phyloP scores from a whole-genome alignment of 2,888 invertebrate species.

The Microctonus brassicae region DNA sequence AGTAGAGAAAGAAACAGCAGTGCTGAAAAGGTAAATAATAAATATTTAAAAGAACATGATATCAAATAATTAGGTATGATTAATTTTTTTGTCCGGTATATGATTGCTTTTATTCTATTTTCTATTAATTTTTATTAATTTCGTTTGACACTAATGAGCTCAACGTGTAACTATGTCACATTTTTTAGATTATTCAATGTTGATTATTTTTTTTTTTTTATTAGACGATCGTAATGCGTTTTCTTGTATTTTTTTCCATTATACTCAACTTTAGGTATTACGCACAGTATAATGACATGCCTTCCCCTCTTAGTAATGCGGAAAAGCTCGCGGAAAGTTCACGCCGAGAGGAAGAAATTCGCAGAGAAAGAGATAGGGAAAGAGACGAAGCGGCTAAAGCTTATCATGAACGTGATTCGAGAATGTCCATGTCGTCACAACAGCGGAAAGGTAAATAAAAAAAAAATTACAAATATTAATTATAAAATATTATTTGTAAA shows the following conservation, averaged over 20 bases:
- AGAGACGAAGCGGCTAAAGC: constrained; percentile 64
- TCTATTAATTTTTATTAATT: constrained; percentile 6
- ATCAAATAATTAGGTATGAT: neutral
- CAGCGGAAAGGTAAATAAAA: constrained; percentile 63
- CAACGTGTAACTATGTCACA: neutral
- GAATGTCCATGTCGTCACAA: constrained; percentile 58
- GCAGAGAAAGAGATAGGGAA: constrained; percentile 61
- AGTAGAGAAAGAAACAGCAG: constrained; percentile 76
- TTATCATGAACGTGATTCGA: constrained; percentile 65
- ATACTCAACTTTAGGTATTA: constrained; percentile 61
- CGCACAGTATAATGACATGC: constrained; percentile 67
- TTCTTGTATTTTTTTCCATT: constrained; percentile 48
- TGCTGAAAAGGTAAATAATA: constrained; percentile 72
- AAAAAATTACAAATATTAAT: neutral
- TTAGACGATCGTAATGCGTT: constrained; percentile 43
- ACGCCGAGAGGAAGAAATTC: constrained; percentile 64
- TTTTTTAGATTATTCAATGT: neutral
- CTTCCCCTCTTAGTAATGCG: constrained; percentile 68
- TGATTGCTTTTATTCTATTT: neutral
- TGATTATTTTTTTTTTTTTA: constrained; percentile 4
- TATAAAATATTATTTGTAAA: neutral
- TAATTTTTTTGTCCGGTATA: neutral
- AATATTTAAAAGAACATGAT: neutral
- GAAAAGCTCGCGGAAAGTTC: constrained; percentile 65
- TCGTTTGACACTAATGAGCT: neutral